Evolutionary conservation across 2,888 invertebrate species (phyloP), one percentile per base, ranked within the genome.

Genomic region (Oegoconia quadripuncta): DNA sequence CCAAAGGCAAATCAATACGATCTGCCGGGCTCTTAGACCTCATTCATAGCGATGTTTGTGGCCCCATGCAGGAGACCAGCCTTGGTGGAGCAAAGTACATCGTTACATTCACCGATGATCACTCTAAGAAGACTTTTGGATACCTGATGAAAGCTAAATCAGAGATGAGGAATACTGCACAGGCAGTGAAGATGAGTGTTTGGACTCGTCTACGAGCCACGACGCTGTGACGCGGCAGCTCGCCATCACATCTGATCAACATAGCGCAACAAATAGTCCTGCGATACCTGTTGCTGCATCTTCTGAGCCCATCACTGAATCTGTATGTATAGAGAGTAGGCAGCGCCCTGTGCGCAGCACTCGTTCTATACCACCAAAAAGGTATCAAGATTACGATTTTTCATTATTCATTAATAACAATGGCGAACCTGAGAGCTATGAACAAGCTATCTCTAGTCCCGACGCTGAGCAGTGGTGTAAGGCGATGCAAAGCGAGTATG

Each of bases 141-240:
- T 42, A 38, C 23, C 34, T 36, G 20, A 8, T 46, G 8, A 37
- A 25, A 25, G 34, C 4, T 28, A 44, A 42, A 20, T 18, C 18
- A 29, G 38, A 43, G 20, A 41, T 42, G 9, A 34, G 37, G 31
- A 27, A n/a, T n/a, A n/a, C n/a, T n/a, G n/a, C n/a, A n/a, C n/a
- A n/a, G n/a, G n/a, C n/a, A n/a, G n/a, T n/a, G n/a, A n/a, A n/a
- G n/a, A n/a, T n/a, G n/a, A n/a, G n/a, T n/a, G n/a, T n/a, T n/a
- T n/a, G n/a, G n/a, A n/a, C n/a, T n/a, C n/a, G n/a, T n/a, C n/a
- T n/a, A n/a, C n/a, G n/a, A n/a, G n/a, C n/a, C n/a, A n/a, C n/a
- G n/a, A n/a, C n/a, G n/a, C n/a, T n/a, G n/a, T n/a, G n/a, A n/a
- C n/a, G n/a, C n/a, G n/a, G n/a, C n/a, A n/a, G n/a, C n/a, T n/a